Evolutionary conservation across 1,140 invertebrate genomes (phyloP).

Genomic region (Reticulitermes speratus): DNA sequence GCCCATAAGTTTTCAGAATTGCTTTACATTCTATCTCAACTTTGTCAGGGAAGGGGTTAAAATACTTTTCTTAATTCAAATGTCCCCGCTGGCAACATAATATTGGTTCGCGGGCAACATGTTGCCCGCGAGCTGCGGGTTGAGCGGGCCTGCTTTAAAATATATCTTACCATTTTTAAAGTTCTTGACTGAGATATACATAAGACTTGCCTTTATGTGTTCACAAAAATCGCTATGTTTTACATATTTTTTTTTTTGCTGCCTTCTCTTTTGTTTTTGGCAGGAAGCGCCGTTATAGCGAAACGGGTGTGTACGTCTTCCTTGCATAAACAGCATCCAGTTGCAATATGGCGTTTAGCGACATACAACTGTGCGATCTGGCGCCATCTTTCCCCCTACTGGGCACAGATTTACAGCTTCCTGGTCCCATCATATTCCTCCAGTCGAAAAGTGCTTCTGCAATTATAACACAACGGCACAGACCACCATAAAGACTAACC

Average conservation of each 20-base stretch:
- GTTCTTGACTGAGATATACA: neutral
- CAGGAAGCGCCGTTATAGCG: neutral
- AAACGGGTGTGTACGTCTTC: neutral
- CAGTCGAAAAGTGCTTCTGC: conserved; percentile 4
- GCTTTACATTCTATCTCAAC: too few species aligned
- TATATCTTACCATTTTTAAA: neutral
- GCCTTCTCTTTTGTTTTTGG: neutral
- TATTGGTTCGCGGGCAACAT: too few species aligned
- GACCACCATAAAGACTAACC: neutral
- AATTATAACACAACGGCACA: neutral
- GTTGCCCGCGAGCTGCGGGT: too few species aligned
- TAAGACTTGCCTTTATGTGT: neutral
- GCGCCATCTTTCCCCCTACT: neutral
- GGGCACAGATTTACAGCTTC: conserved; percentile 23
- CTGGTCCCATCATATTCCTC: neutral
- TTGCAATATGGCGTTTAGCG: neutral
- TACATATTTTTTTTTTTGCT: neutral
- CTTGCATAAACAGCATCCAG: neutral
- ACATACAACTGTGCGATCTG: neutral
- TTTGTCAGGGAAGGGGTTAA: too few species aligned
- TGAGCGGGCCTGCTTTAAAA: too few species aligned
- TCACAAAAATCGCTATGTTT: neutral
- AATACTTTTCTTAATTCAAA: too few species aligned
- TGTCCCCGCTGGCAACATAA: too few species aligned
- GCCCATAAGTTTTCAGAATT: too few species aligned